Evolutionary conservation across 2,797 vertebrate genomes (phyloP).

Genomic region (Chromobotia macracanthus): DNA sequence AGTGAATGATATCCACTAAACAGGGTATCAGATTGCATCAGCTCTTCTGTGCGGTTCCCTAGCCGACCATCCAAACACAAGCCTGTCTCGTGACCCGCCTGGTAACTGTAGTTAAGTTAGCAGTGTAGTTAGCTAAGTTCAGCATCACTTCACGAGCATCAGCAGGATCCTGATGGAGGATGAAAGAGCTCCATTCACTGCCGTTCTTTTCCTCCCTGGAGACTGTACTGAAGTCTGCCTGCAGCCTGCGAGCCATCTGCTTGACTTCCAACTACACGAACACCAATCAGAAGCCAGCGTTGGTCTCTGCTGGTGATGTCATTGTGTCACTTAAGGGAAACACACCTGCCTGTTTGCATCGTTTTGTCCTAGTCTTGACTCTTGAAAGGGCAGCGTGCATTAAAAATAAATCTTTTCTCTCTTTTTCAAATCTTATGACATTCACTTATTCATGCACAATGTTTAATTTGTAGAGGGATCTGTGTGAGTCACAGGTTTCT

Average conservation of each 20-base stretch:
- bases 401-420: background rate
- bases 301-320: slow-evolving; percentile 19
- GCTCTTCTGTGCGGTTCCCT: background rate
- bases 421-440: too few relatives aligned
- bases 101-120: too few relatives aligned
- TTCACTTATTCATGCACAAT: background rate
- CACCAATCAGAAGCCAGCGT: slow-evolving; percentile 10
- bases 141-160: slow-evolving; percentile 37
- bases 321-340: background rate
- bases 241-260: slow-evolving; percentile 55
- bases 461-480: too few relatives aligned
- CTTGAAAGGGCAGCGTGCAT: background rate
- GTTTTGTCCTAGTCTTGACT: background rate
- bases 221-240: slow-evolving; percentile 31
- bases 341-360: slow-evolving; percentile 1
- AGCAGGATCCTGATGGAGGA: slow-evolving; percentile 34
- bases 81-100: background rate
- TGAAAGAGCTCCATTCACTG: slow-evolving; percentile 46
- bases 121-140: background rate
- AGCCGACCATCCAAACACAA: background rate
- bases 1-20: background rate
- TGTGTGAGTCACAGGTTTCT: background rate
- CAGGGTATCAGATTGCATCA: background rate
- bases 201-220: slow-evolving; percentile 29
- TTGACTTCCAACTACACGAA: slow-evolving; percentile 30